These are phyloP conservation scores for Callimorpha dominula DNA, from an alignment of 2,888 invertebrate genomes.

Conservation along the genomic window DNA sequence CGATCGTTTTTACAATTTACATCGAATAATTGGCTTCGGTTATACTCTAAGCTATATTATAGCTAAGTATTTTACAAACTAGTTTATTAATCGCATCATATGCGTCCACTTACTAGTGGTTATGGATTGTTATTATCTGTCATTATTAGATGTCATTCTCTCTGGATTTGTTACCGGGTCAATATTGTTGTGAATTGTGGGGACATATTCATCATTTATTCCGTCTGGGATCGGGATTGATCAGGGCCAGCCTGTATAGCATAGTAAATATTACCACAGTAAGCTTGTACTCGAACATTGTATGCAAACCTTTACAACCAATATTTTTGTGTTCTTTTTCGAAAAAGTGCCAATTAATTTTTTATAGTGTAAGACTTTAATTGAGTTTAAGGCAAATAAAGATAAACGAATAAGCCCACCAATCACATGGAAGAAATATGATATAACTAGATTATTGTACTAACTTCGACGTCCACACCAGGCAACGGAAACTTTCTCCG, in stretches of 20 bases:
- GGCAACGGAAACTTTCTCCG: conserved; percentile 92
- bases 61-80: background rate
- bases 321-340: background rate
- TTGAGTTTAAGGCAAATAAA: background rate
- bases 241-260: background rate
- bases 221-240: background rate
- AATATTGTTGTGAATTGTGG: background rate
- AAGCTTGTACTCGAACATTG: background rate
- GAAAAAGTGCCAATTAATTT: background rate
- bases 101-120: background rate
- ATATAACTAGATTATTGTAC: conserved; percentile 1
- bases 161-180: background rate
- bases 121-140: background rate
- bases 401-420: background rate
- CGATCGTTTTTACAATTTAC: too few relatives aligned
- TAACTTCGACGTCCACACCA: conserved; percentile 94
- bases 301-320: background rate
- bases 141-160: background rate
- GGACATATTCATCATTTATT: background rate
- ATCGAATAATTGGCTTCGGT: background rate
- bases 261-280: background rate
- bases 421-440: background rate
- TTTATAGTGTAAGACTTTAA: too few relatives aligned
- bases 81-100: background rate
- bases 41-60: background rate